These are phyloP conservation scores for Muscidifurax raptorellus DNA, from an alignment of 1,140 invertebrate genomes.

Conservation along the genomic window DNA sequence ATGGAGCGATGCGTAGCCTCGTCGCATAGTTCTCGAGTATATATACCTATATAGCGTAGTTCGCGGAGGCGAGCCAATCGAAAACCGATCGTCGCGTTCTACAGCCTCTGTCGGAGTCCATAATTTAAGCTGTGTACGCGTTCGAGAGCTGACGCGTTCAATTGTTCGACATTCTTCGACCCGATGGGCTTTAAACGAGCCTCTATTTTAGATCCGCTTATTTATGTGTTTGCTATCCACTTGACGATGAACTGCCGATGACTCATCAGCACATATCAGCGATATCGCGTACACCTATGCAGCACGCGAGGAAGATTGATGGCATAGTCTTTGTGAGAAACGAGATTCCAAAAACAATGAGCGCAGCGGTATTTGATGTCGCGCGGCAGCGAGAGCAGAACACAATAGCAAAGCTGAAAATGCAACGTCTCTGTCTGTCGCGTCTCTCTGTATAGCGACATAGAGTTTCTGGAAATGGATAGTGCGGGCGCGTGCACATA, in stretches of 20 bases:
- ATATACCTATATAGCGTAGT: not conserved
- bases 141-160: slow-evolving; percentile 15
- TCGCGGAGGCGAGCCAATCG: slow-evolving; percentile 52
- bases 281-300: too few relatives aligned
- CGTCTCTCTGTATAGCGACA: not conserved
- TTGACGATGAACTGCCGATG: not conserved
- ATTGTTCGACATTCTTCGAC: slow-evolving; percentile 24
- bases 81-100: slow-evolving; percentile 55
- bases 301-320: not conserved
- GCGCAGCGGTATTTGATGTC: slow-evolving; percentile 7
- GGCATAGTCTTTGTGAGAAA: not conserved
- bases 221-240: slow-evolving; percentile 13
- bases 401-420: slow-evolving; percentile 19
- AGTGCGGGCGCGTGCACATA: not conserved
- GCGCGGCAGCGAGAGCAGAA: not conserved
- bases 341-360: not conserved
- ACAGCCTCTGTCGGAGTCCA: not conserved
- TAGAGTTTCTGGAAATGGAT: slow-evolving; percentile 24
- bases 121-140: slow-evolving; percentile 5
- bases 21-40: not conserved
- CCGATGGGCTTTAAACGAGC: slow-evolving; percentile 13
- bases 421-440: not conserved
- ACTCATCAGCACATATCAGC: not conserved
- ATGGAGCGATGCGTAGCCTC: not conserved
- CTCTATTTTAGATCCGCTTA: slow-evolving; percentile 24